Base-by-base conservation (phyloP, 2,888 invertebrate genomes). In the Cerastis rubricosa region DNA sequence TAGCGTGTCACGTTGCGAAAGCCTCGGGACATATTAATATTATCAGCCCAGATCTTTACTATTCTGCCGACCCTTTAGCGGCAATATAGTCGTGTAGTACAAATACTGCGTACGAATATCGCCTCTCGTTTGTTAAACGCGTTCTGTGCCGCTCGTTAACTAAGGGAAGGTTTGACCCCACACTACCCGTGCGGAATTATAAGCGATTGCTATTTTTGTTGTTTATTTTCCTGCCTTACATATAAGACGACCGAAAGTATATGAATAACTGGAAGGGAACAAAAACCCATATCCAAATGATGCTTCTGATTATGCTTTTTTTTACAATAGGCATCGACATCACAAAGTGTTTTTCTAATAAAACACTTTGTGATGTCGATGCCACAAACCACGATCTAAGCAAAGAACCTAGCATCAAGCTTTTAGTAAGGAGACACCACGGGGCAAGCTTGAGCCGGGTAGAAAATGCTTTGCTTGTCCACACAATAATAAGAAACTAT, bases 81-180 rank as follows among this genome's bases (percentile, higher is more conserved):
- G 66, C 47, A 69, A 70, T 76, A 81, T 66, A 47, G 54, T 49
- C 19, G 70, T 70, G 64, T 64, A 51, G 70, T 76, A 67, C 71
- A 81, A 81, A 76, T 43, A 67, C 43, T 8, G 14, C 11, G 35
- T 51, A 12, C 43, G 67, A 61, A 67, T 80, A 79, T 68, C 63
- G 80, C 43, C 72, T 63, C 78, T 74, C 85, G 78, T 84, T 78
- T 74, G 85, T 64, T 77, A 74, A 85, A 76, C 71, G 81, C 70
- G 80, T 80, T 74, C 66, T 54, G 81, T 64, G 65, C 47, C 81
- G 74, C 83, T 84, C 83, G 85, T 84, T 84, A 83, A 73, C 70
- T 43, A 19, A 63, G 66, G 74, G 54, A 43, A 71, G 71, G 85
- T 72, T 83, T 78, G 85, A 70, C 66, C 84, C 74, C 63, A 49